Base-by-base conservation (phyloP, 92 coral and sea anemone species). In the Bergia puertoricense region DNA sequence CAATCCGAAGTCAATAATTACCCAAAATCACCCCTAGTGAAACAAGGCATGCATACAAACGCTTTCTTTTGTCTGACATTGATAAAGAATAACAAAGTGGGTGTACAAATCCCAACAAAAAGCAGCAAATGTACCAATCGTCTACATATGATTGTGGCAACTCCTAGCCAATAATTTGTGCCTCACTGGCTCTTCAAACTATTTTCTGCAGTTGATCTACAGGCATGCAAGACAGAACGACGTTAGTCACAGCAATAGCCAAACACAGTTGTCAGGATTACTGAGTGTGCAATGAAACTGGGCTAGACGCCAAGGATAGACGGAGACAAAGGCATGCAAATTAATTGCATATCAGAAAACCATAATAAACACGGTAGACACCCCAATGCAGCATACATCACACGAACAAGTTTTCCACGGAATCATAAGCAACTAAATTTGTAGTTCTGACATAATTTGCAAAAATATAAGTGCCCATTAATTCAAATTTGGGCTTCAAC, bases 381-480 rank as follows among this genome's bases (percentile, higher is more conserved):
- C 6, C 69, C 59, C 80, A 76, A 76, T 75, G 14, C 79, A 40
- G 23, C 5, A 42, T 22, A 39, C 30, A 66, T 82, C 20, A 69
- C 14, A 66, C 8, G 13, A 67, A n/a, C 6, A 43, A 68, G 37
- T 68, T 83, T 54, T 41, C 41, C 18, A 83, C 14, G 7, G 51
- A 83, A 43, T n/a, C 42, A 50, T 79, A 46, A 50, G 43, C 41
- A 68, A 68, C 62, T 51, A 67, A 67, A 67, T 43, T n/a, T 15
- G 66, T 54, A 38, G 59, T 83, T 7, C 65, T 42, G 56, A 68
- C 38, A 44, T 67, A 83, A 68, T 11, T 43, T 67, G 62, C 75
- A 81, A 83, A 83, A 83, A 83, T 83, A 44, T 45, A 83, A 83
- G 7, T 68, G 77, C 86, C 77, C 65, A 67, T 16, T 30, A 66